Base-by-base conservation (phyloP, 2,888 invertebrate genomes). In the Ectemnius continuus region DNA sequence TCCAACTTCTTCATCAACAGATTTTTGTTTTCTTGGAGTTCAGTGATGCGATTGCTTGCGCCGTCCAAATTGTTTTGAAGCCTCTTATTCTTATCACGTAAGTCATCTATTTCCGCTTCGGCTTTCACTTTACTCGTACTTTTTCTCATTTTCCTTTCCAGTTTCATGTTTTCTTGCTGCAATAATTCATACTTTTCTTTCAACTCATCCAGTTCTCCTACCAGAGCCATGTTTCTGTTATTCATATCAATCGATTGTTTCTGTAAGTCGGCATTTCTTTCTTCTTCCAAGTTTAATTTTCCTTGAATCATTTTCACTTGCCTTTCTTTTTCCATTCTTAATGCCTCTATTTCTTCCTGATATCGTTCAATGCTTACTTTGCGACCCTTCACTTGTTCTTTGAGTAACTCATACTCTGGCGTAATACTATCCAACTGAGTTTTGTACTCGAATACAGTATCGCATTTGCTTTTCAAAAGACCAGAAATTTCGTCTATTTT, bases 151-250 rank as follows among this genome's bases (percentile, higher is more conserved):
- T 88, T 89, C 28, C 79, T 80, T 2, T 81, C 67, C 18, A 91
- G 70, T 61, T 92, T 92, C 23, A 91, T 91, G 14, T 93, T 91
- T 0, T 88, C 88, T 58, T 89, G 91, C 2, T 91, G 91, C 2
- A 93, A 85, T 18, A 89, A 89, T 75, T 92, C 92, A 83, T 91
- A 92, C 75, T 92, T 92, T 47, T 92, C 92, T 1, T 92, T 92
- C 73, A 92, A 91, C 0, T 90, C 91, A 72, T 93, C 91, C 75
- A 89, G 86, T 2, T 93, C 89, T 52, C 88, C 90, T 61, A 91
- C 69, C 67, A 93, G 91, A 80, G 91, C 90, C 0, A 86, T 84
- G 82, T 92, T 92, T 79, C 92, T 92, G 0, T 92, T 90, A 0
- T 92, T 90, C 20, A 92, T 75, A 11, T 87, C 84, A 2, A 85